These are phyloP conservation scores for Galaxea fascicularis DNA, from an alignment of 92 coral and sea anemone genomes.

Conservation along the genomic window DNA sequence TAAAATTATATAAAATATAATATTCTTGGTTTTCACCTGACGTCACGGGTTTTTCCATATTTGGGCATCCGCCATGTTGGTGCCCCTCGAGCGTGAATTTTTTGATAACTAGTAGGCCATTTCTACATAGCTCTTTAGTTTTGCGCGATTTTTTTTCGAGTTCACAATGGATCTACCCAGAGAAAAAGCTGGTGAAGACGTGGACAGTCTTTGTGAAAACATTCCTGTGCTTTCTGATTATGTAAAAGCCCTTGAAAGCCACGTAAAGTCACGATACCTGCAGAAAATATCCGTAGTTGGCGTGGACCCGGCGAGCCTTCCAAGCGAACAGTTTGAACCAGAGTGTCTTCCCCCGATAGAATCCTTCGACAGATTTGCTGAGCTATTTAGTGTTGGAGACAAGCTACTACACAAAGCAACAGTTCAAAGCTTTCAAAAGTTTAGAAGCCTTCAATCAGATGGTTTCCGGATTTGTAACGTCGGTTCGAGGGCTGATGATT, in stretches of 20 bases:
- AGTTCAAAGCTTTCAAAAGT: conserved; percentile 28
- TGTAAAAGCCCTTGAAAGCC: conserved; percentile 46
- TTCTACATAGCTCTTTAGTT: conserved; percentile 16
- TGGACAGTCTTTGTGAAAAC: conserved; percentile 13
- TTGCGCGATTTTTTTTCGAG: conserved; percentile 9
- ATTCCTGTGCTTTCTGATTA: conserved; percentile 57
- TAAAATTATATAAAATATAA: no score
- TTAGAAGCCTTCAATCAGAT: conserved; percentile 45
- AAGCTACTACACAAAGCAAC: conserved; percentile 54
- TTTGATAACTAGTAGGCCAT: conserved; percentile 24
- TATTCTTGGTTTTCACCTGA: no score
- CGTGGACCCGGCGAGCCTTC: conserved; percentile 47
- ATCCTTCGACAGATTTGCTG: conserved; percentile 48
- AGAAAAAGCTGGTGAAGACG: conserved; percentile 23
- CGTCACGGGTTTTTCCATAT: no score
- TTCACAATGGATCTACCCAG: conserved; percentile 5
- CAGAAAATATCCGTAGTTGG: conserved; percentile 56
- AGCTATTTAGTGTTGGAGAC: conserved; percentile 44
- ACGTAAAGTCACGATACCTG: conserved; percentile 46
- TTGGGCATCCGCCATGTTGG: conserved; percentile 22
- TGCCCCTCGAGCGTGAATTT: conserved; percentile 20
- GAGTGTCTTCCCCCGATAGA: conserved; percentile 53
- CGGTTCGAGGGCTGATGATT: conserved; percentile 25
- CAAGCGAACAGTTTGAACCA: conserved; percentile 38
- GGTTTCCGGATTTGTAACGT: conserved; percentile 48